Evolutionary conservation across 2,797 vertebrate species (phyloP), one percentile per base, ranked within the genome.

Genomic region (Sciurus carolinensis): DNA sequence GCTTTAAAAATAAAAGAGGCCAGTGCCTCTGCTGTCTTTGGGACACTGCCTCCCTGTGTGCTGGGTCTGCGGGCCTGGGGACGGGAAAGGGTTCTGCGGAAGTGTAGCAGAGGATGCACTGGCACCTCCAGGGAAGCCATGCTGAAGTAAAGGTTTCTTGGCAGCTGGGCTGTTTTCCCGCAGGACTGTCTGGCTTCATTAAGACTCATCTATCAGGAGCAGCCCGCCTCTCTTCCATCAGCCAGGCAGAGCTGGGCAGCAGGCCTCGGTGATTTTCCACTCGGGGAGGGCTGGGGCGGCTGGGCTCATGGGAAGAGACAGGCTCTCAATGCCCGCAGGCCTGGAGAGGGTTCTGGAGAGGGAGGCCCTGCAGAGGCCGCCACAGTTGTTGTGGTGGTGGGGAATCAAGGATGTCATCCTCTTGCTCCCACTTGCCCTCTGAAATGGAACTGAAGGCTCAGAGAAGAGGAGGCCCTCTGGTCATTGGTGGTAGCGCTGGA

Each of bases 241-340:
- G 90, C 72, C 69, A 12, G 28, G 67, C 26, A 47, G 73, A 44
- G 69, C 50, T 17, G 5, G 87, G 88, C 1, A 0, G 42, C 76
- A 57, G 79, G 89, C 30, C 52, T 6, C 0, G 0, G 96, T 95
- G 93, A 94, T 98, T 97, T 98, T 97, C 97, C 97, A 96, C 66
- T 95, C 4, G 52, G 47, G 57, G 72, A 85, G 80, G 83, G 66
- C 20, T 17, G 15, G 15, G 67, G 39, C 57, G 0, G 69, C 83
- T 88, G 0, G 2, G 73, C 81, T 47, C 2, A 17, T n/a, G 66
- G 62, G 83, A 26, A 94, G 57, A 6, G 47, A 72, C 5, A 9
- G n/a, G 30, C 50, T 47, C 39, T 59, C 15, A 2, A 72, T 67
- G 44, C 42, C 36, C 47, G 57, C 33, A 42, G 73, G 39, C 64